A percentile compares a stretch with the other conserved stretches of the same genome.
Evolutionary conservation across 1,140 invertebrate genomes (phyloP).

Genomic region (Drepana arcuata): DNA sequence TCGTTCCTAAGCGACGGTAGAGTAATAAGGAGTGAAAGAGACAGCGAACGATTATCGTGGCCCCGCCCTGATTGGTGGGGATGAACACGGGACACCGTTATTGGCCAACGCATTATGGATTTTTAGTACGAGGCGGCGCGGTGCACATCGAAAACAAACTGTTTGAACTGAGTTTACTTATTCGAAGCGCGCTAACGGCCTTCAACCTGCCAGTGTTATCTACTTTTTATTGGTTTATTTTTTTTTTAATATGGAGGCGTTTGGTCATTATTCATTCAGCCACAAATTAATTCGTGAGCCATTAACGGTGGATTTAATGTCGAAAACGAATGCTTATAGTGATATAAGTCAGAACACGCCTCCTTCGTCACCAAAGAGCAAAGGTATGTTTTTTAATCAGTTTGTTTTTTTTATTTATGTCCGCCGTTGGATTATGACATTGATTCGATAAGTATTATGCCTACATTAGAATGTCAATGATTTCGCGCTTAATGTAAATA

Average conservation of each 20-base stretch:
- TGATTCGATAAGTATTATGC: no score
- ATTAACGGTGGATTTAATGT: conserved; percentile 32
- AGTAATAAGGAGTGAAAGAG: conserved; percentile 51
- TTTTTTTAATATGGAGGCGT: conserved; percentile 27
- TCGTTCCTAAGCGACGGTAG: no score
- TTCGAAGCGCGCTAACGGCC: no score
- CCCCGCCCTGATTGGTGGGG: conserved; percentile 50
- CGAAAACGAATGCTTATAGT: conserved; percentile 29
- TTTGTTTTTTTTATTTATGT: no score
- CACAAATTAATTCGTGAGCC: conserved; percentile 27
- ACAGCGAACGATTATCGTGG: conserved; percentile 27
- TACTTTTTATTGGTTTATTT: no score
- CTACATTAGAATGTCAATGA: no score
- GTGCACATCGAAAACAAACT: conserved; percentile 24
- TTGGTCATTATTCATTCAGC: conserved; percentile 24
- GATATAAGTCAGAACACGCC: conserved; percentile 36
- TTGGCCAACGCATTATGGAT: conserved; percentile 61
- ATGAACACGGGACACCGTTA: conserved; percentile 32
- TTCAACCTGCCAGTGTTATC: conserved; percentile 9
- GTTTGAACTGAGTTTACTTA: conserved; percentile 43
- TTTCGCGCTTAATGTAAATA: no score
- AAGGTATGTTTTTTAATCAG: no score
- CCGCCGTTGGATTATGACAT: no score
- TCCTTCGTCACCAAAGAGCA: conserved; percentile 44
- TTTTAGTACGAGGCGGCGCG: conserved; percentile 50